Evolutionary conservation across 2,888 invertebrate genomes (phyloP), one percentile per base, ranked within the genome.

Genomic region (Meghimatium bilineatum): DNA sequence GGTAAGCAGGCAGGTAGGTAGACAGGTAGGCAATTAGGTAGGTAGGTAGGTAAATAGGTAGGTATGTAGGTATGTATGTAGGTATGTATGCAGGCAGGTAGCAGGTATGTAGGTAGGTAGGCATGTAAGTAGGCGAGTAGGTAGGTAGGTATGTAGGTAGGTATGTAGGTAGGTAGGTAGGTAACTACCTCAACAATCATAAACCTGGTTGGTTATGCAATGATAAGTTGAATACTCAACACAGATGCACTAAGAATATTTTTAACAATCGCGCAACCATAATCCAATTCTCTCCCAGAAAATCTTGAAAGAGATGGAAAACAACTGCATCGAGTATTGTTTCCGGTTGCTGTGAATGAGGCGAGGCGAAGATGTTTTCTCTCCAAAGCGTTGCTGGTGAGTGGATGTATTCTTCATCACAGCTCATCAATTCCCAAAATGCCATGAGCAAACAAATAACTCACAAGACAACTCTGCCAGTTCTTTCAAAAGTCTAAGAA

Each of bases 371-470:
- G 44, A 69, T 79, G 79, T 79, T 79, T 79, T 79, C 79, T 79
- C 67, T 79, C 49, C 26, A 32, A 67, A 79, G 63, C 79, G 79
- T 32, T 34, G 44, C 66, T 38, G 56, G 67, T 69, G 79, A 66
- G 34, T 49, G 69, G 63, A 49, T 67, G 79, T 67, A 67, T 79
- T 79, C 49, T 79, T 49, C 79, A 79, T 79, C 67, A 79, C 79
- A 66, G 6, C 79, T 32, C 79, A 79, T 79, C 79, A 67, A 67
- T 67, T 79, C 34, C 44, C 49, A 79, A 49, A 79, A 66, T 79
- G 79, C 67, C 67, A 79, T 67, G 32, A 29, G 32, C 69, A 79
- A 79, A 67, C 79, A 79, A 79, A 79, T 79, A 79, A 79, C 67
- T 79, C 79, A 79, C 44, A 12, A 20, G 67, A 79, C 79, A 79